These are phyloP conservation scores for Stratiomys singularior DNA, from an alignment of 2,888 invertebrate species.

Conservation along the genomic window DNA sequence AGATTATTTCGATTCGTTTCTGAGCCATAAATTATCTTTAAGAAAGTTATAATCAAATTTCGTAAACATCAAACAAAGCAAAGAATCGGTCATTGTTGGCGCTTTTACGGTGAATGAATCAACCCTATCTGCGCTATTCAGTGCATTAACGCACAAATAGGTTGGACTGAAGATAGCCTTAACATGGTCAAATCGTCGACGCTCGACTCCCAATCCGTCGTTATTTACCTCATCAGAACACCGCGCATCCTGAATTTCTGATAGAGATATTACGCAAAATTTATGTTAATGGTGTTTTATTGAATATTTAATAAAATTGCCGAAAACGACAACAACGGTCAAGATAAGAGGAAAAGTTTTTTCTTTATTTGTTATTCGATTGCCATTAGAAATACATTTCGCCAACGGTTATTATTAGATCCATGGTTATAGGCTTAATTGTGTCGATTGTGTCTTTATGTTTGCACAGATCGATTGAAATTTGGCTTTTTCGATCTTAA, in stretches of 20 bases:
- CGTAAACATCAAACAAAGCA: not conserved
- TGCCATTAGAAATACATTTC: constrained; percentile 28
- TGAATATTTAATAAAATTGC: constrained; percentile 40
- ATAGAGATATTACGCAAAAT: constrained; percentile 49
- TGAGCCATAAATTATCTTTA: no score
- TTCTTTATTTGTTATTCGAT: constrained; percentile 34
- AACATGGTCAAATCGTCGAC: no score
- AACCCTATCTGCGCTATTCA: not conserved
- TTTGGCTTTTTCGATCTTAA: no score
- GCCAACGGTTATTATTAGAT: constrained; percentile 20
- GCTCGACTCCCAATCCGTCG: no score
- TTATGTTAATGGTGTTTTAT: constrained; percentile 45
- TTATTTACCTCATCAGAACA: not conserved
- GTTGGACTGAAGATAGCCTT: not conserved
- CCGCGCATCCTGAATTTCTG: constrained; percentile 13
- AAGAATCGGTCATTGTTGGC: not conserved
- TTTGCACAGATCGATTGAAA: no score
- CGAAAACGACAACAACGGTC: not conserved
- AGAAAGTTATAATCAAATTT: not conserved
- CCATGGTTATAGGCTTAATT: constrained; percentile 35
- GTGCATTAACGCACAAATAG: not conserved
- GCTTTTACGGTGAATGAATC: not conserved
- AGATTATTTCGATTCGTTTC: no score
- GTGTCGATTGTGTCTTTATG: constrained; percentile 8
- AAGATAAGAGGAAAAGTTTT: constrained; percentile 29